Conservation (phyloP, 2,113 vertebrate species). For the Acanthisitta chloris region DNA sequence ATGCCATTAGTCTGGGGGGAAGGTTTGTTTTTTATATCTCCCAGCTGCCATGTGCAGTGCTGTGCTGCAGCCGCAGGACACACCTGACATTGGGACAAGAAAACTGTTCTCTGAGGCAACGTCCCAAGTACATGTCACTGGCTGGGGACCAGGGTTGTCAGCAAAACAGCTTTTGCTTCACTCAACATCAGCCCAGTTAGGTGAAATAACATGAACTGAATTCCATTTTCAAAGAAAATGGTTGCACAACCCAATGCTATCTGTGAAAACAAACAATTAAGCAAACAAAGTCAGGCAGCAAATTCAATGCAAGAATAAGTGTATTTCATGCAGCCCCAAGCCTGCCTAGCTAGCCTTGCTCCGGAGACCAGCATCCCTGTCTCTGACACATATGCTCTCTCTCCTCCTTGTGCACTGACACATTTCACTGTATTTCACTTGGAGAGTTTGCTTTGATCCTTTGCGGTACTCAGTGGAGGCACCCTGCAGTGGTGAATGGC, state of each 20-base stretch:
- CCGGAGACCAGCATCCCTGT: background rate
- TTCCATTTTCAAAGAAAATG: conserved; percentile 17
- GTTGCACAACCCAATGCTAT: conserved; percentile 46
- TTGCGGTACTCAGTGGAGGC: background rate
- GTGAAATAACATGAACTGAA: conserved; percentile 21
- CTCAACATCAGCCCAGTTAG: conserved; percentile 5
- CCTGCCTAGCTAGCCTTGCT: background rate
- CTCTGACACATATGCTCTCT: background rate
- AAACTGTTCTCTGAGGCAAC: background rate
- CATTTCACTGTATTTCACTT: background rate
- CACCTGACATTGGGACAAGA: background rate
- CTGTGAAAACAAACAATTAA: conserved; percentile 48
- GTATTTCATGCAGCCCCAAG: background rate
- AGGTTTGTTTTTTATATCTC: background rate
- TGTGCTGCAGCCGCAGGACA: background rate
- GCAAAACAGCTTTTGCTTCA: conserved; percentile 23
- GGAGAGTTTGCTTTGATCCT: background rate
- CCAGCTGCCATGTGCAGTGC: background rate
- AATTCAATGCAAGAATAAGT: background rate
- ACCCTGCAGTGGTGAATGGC: background rate
- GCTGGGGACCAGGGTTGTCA: background rate
- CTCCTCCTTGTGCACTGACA: background rate
- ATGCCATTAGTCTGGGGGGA: background rate
- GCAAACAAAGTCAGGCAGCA: background rate
- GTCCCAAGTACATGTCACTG: background rate